Base-by-base conservation (phyloP, 1,140 invertebrate species). In the Belonocnema kinseyi region DNA sequence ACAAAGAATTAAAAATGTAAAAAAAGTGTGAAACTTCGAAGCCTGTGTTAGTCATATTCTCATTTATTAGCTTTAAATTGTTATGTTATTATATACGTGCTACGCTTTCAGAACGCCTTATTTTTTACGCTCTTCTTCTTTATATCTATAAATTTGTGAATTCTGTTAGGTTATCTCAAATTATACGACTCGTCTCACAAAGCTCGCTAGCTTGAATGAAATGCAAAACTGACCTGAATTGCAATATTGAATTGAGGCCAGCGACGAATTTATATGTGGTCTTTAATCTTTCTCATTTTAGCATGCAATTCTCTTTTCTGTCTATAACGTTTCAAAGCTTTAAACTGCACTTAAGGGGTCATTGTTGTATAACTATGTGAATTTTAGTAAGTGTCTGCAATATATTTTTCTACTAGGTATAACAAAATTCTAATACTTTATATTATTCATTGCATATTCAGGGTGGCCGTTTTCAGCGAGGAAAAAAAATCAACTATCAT, bases 151-250 rank as follows among this genome's bases (percentile, higher is more conserved):
- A 66, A 66, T 66, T 66, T 66, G 61, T 66, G 5, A 66, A 66
- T 66, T 33, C 61, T 66, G n/a, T 66, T 33, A 66, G 61, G 61
- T 66, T 66, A 66, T 66, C 61, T 66, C 21, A 66, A 66, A 40
- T 40, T 10, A 40, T 66, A 66, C 61, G n/a, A 33, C 61, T 66
- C 26, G 61, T 66, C 61, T 66, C 16, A 66, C 61, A 66, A 66
- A 66, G 40, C 61, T 66, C 61, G 61, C 26, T 66, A 66, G 40
- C 16, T 66, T 66, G 58, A 66, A 26, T 66, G 58, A 66, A 66
- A 66, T 66, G 61, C 61, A 66, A 14, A 66, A 40, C 21, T 61
- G 21, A 16, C n/a, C 8, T 66, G 58, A 61, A 66, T 40, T 40
- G 40, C 33, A 66, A 66, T 40, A 16, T 16, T 46, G 13, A 40